Percentiles rank a stretch among this genome's conserved stretches.
Evolutionary conservation across 2,113 vertebrate species (phyloP).

Genomic region (Todiramphus chloris): DNA sequence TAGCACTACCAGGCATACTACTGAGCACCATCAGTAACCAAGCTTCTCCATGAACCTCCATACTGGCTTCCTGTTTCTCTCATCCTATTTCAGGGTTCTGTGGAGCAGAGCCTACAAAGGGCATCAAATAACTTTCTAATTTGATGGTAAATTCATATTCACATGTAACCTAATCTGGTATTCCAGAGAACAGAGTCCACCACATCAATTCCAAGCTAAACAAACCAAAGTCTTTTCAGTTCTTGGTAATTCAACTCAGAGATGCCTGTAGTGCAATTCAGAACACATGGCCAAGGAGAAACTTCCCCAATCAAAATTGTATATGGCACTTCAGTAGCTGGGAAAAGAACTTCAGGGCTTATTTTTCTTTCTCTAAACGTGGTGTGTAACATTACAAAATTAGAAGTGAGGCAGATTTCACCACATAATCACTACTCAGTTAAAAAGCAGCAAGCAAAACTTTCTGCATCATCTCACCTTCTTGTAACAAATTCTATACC

Average conservation of each 20-base stretch:
- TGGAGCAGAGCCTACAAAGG: not conserved
- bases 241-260: not conserved
- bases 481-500: not conserved
- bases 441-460: not conserved
- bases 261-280: not conserved
- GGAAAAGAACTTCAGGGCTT: not conserved
- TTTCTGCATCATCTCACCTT: not conserved
- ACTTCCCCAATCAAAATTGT: not conserved
- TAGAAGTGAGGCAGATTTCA: not conserved
- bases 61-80: not conserved
- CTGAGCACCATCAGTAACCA: not conserved
- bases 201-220: not conserved
- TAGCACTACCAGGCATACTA: not conserved
- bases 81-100: not conserved
- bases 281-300: not conserved
- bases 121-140: not conserved
- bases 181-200: not conserved
- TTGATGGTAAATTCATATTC: not conserved
- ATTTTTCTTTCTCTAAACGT: not conserved
- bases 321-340: not conserved
- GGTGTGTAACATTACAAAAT: not conserved
- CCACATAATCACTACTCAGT: not conserved
- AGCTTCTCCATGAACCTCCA: not conserved
- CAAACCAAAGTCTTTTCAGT: not conserved
- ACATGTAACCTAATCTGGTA: not conserved